Base-by-base conservation (phyloP, 2,797 vertebrate species). In the Sardinella longiceps region DNA sequence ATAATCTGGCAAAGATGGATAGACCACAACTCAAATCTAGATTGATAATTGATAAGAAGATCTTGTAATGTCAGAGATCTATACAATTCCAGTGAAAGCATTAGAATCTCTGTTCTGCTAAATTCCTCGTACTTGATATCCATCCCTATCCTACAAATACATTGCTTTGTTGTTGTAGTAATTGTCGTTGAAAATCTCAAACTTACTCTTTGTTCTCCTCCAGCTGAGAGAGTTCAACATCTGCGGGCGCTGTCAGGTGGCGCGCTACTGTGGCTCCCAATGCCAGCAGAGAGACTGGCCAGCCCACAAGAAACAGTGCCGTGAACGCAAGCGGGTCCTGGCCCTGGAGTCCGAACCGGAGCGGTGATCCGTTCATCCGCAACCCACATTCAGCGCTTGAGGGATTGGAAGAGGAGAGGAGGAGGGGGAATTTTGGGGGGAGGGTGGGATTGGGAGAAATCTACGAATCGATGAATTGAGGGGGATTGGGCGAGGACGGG, bases 251-350 rank as follows among this genome's bases (percentile, higher is more conserved):
- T 99, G 98, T 94, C 98, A 99, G 93, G 98, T 98, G 81, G 98
- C 98, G 0, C 96, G 98, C 81, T 99, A 99, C 96, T 99, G 98
- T 0, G 98, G 98, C 89, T 98, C 98, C 23, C 98, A 99, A 88
- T 99, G 98, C 94, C 98, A 99, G 95, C 98, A 99, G 93, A 96
- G 98, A 89, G 98, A 99, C 95, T 99, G 98, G 98, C 98, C 98
- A 0, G 97, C 97, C 88, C 98, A 99, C 94, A 99, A 99, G 97
- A 99, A 98, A 89, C 98, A 98, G 93, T 99, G 98, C 90, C 97
- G 97, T 1, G 98, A 99, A 94, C 97, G 97, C 92, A 98, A 97
- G 88, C 94, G 97, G 80, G 96, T 95, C 83, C 94, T 96, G 93
- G 97, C 97, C 86, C 95, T 97, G 37, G 98, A 99, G 93, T 97